Base-by-base conservation (phyloP, 1,140 invertebrate species). In the Kradibia gibbosae region DNA sequence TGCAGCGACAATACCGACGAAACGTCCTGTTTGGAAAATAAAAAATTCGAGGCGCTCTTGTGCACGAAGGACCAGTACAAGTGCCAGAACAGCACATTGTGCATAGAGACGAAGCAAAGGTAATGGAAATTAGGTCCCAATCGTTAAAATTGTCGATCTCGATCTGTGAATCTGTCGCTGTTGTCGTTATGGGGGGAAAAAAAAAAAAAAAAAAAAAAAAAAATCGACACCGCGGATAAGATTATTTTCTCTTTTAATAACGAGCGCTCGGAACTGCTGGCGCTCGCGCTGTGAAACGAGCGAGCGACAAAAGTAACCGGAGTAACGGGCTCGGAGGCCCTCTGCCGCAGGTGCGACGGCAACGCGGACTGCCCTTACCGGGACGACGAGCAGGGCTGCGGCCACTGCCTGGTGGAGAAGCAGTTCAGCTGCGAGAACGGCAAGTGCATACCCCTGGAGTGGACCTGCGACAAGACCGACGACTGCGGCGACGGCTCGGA, bases 1-100 rank as follows among this genome's bases (percentile, higher is more conserved):
- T 97, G 96, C 88, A 89, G 92, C 10, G 94, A 95, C 88, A 92
- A 92, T 62, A 93, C 93, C 0, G 94, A 95, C 87, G 95, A 95
- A 87, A 89, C 86, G 42, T 86, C 89, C 34, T 95, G 94, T 85
- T 82, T 55, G 0, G 81, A 80, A 7, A 4, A 15, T 5, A 67
- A 17, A 7, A 77, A 70, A 57, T 62, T 65, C 20, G 76, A 83
- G 0, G 60, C 76, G 1, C 17, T 82, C 8, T 39, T 80, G 42
- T 82, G 81, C 13, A 55, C 25, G 11, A 53, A 25, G 31, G 50
- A 80, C n/a, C 77, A 84, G 36, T 84, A 82, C 17, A 76, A 55
- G 42, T 84, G 83, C 17, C 34, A 34, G 1, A 73, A 65, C 50
- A 82, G 55, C 39, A 76, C 73, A 3, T 20, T 39, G 0, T 84